These are phyloP conservation scores for Phengaris arion DNA, from an alignment of 2,888 invertebrate genomes.

Conservation along the genomic window DNA sequence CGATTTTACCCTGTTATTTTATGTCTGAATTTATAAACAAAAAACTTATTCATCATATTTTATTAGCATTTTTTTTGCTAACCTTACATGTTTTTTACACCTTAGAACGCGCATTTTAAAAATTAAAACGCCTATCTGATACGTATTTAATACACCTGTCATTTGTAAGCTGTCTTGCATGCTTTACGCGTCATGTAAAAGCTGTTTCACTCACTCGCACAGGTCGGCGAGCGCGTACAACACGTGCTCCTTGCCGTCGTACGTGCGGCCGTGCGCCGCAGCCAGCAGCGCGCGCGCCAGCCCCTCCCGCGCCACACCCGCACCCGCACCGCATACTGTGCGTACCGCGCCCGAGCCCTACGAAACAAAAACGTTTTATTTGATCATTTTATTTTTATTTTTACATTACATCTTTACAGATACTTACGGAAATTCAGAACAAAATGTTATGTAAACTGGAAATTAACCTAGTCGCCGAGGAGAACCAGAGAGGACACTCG, in stretches of 20 bases:
- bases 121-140: too few species aligned
- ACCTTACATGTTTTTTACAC: too few species aligned
- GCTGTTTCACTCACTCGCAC: conserved; percentile 81
- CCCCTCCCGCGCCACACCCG: conserved; percentile 80
- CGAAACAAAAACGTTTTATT: background rate
- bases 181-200: background rate
- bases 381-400: too few species aligned
- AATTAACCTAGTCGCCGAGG: too few species aligned
- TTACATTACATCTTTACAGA: too few species aligned
- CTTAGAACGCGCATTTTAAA: too few species aligned
- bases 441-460: too few species aligned
- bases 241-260: conserved; percentile 93
- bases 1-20: conserved; percentile 54
- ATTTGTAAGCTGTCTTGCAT: too few species aligned
- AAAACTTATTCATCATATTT: too few species aligned
- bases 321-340: conserved; percentile 85
- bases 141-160: too few species aligned
- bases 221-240: conserved; percentile 88
- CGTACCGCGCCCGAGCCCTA: conserved; percentile 90
- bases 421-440: background rate
- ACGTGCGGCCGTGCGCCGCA: conserved; percentile 90
- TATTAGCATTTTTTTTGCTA: too few species aligned
- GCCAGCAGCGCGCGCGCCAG: conserved; percentile 84
- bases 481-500: too few species aligned
- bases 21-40: background rate